Conservation (phyloP, 2,888 invertebrate genomes). For the Cordylochernes scorpioides region DNA sequence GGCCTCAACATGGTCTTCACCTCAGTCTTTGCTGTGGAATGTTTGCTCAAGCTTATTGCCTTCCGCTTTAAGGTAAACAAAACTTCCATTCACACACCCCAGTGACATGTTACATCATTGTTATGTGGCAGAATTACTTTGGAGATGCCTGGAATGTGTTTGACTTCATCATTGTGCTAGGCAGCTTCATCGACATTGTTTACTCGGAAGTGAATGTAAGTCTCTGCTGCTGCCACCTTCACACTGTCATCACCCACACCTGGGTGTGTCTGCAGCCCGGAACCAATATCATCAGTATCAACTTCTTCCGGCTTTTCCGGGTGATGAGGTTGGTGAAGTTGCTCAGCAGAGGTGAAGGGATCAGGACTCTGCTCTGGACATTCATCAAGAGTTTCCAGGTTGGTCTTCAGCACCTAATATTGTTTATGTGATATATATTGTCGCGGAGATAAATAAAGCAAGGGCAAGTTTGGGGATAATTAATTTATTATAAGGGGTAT, state of each 20-base stretch:
- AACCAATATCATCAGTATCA: constrained; percentile 65
- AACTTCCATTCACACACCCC: constrained; percentile 15
- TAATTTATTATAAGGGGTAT: no score
- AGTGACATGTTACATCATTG: background rate
- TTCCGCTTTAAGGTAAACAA: constrained; percentile 72
- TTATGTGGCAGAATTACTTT: constrained; percentile 54
- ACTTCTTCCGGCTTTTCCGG: constrained; percentile 95
- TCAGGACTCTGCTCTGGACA: constrained; percentile 89
- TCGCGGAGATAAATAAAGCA: no score
- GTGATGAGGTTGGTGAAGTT: constrained; percentile 95
- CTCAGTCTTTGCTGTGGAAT: constrained; percentile 87
- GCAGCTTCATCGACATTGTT: constrained; percentile 88
- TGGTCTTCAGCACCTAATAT: constrained; percentile 24
- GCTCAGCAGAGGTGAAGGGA: constrained; percentile 86
- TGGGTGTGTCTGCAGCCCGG: constrained; percentile 33
- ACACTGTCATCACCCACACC: background rate
- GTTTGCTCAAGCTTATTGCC: constrained; percentile 87
- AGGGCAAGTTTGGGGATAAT: no score
- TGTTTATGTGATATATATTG: no score
- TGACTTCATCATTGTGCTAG: constrained; percentile 84
- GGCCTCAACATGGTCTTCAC: constrained; percentile 93
- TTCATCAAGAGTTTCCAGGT: constrained; percentile 86
- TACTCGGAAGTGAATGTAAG: constrained; percentile 84
- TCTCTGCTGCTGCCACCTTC: no score
- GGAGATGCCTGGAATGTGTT: constrained; percentile 95